Conservation (phyloP, 2,888 invertebrate species). For the Galerucella calmariensis region DNA sequence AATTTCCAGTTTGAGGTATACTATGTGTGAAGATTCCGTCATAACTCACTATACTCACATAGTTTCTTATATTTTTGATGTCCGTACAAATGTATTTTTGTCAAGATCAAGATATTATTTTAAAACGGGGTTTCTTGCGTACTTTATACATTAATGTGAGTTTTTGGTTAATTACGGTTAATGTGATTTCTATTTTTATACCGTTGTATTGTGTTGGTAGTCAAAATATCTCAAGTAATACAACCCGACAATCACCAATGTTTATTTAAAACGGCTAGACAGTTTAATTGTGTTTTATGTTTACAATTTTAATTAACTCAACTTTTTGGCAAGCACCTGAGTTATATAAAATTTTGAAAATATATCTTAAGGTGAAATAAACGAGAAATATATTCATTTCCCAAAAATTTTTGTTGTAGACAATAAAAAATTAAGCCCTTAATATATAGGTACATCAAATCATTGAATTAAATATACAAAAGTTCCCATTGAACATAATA, state of each 20-base stretch:
- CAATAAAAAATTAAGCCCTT: no score
- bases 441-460: no score
- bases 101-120: neutral
- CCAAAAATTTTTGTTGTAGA: no score
- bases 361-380: neutral
- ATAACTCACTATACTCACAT: no score
- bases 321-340: conserved; percentile 3
- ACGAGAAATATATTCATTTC: no score
- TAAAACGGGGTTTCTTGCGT: neutral
- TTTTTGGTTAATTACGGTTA: conserved; percentile 1
- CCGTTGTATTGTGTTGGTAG: neutral
- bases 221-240: conserved; percentile 2
- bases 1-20: no score
- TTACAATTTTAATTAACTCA: conserved; percentile 1
- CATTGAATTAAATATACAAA: no score
- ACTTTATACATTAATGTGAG: neutral
- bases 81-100: neutral
- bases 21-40: no score
- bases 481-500: no score
- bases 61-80: no score
- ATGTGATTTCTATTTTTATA: conserved; percentile 16
- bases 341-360: neutral
- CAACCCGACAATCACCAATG: conserved; percentile 5
- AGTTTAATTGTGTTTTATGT: conserved; percentile 6
- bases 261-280: conserved; percentile 14